Evolutionary conservation across 2,888 invertebrate genomes (phyloP).

Genomic region (Molorchus minor): DNA sequence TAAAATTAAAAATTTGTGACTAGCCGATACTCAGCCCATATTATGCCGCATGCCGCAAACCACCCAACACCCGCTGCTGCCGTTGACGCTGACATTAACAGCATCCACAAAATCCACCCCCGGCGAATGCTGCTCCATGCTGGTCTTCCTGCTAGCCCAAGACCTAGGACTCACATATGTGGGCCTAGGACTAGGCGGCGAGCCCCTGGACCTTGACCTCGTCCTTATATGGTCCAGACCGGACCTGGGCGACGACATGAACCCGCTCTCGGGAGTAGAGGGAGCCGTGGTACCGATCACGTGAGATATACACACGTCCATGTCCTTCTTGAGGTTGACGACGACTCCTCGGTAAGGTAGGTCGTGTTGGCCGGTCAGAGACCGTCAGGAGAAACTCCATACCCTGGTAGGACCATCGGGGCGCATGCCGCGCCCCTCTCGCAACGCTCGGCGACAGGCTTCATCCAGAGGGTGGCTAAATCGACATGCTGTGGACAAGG

Average conservation of each 20-base stretch:
- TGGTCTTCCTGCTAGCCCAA: slow-evolving; percentile 53
- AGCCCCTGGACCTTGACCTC: slow-evolving; percentile 57
- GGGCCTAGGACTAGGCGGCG: slow-evolving; percentile 59
- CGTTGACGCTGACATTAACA: slow-evolving; percentile 39
- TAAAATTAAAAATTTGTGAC: too few relatives aligned
- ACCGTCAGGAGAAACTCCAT: slow-evolving; percentile 86
- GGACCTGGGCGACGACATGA: slow-evolving; percentile 55
- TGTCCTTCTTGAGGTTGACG: slow-evolving; percentile 78
- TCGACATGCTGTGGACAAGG: slow-evolving; percentile 70
- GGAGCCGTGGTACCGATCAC: slow-evolving; percentile 73
- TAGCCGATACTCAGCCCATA: background rate
- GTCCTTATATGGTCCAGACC: slow-evolving; percentile 54
- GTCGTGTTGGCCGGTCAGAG: slow-evolving; percentile 83
- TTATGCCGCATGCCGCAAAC: background rate
- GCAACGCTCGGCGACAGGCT: slow-evolving; percentile 84
- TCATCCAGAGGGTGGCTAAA: slow-evolving; percentile 88
- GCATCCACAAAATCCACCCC: slow-evolving; percentile 45
- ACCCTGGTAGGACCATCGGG: slow-evolving; percentile 90
- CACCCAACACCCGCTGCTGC: slow-evolving; percentile 31
- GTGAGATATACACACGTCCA: slow-evolving; percentile 88
- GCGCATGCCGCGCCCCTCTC: slow-evolving; percentile 78
- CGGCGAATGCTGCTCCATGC: slow-evolving; percentile 55
- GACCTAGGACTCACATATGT: slow-evolving; percentile 59
- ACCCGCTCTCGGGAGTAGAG: slow-evolving; percentile 59
- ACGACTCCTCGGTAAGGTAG: slow-evolving; percentile 79